Conservation (phyloP, 1,140 invertebrate species). For the Nymphalis io region DNA sequence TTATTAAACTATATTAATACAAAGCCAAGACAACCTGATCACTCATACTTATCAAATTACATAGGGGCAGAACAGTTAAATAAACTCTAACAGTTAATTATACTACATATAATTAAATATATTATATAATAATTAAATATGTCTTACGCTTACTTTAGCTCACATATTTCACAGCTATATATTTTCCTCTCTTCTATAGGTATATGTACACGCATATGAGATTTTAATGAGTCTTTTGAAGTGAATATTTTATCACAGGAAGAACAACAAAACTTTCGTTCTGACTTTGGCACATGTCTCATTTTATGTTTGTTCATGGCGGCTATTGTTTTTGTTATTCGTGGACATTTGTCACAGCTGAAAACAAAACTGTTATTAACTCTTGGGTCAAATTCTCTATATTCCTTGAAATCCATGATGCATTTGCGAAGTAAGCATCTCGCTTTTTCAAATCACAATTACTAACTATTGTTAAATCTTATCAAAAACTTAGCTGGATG, state of each 20-base stretch:
- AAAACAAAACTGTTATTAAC: constrained; percentile 29
- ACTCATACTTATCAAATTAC: no score
- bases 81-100: no score
- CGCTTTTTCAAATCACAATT: no score
- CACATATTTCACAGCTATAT: constrained; percentile 73
- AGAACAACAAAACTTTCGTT: constrained; percentile 66
- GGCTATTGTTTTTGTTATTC: constrained; percentile 71
- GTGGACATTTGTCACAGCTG: constrained; percentile 77
- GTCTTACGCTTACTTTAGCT: constrained; percentile 68
- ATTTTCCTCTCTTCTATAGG: constrained; percentile 77
- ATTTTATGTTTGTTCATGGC: constrained; percentile 76
- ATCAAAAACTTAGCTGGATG: no score
- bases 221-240: constrained; percentile 73
- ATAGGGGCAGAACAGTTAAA: no score
- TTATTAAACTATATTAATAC: no score
- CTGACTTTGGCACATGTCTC: constrained; percentile 74
- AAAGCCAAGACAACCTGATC: no score
- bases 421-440: no score
- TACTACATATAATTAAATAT: no score
- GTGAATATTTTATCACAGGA: constrained; percentile 74
- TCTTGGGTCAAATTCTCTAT: neutral
- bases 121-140: no score
- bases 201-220: constrained; percentile 75
- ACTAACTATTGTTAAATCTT: no score
- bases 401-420: no score